Conservation (phyloP, 2,113 vertebrate genomes). For the Antechinus flavipes region DNA sequence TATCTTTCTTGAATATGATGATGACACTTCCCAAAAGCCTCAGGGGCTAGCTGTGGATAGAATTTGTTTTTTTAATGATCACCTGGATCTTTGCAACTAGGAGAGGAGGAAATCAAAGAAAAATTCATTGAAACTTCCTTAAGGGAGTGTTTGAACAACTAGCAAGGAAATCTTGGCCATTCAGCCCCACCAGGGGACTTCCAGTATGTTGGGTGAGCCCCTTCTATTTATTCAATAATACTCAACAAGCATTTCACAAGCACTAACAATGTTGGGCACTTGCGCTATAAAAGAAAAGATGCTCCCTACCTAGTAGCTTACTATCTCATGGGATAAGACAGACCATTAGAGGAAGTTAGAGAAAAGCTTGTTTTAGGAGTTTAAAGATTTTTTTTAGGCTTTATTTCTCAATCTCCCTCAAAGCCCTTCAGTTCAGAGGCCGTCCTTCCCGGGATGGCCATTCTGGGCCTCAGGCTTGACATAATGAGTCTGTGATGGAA, state of each 20-base stretch:
- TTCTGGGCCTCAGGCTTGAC: conserved; percentile 34
- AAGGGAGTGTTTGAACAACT: neutral
- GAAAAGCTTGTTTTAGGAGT: conserved; percentile 40
- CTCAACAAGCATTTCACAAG: neutral
- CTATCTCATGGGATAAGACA: neutral
- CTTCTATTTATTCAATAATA: neutral
- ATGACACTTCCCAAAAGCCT: conserved; percentile 45
- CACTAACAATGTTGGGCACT: neutral
- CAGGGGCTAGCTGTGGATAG: neutral
- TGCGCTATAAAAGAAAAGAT: neutral
- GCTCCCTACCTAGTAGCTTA: neutral
- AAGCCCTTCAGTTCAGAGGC: conserved; percentile 11
- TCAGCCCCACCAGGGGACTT: neutral
- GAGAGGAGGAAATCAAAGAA: conserved; percentile 10
- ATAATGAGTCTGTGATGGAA: conserved; percentile 41
- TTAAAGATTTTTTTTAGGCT: neutral
- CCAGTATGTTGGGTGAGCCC: neutral
- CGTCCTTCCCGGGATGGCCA: conserved; percentile 24
- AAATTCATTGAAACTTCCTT: neutral
- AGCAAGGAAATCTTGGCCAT: neutral
- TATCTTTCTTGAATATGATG: conserved; percentile 40
- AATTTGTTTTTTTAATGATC: conserved; percentile 31
- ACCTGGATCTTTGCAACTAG: conserved; percentile 9
- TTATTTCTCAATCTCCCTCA: neutral
- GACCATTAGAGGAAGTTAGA: neutral